Evolutionary conservation across 2,888 invertebrate species (phyloP).

Genomic region (Trimorus sp.): DNA sequence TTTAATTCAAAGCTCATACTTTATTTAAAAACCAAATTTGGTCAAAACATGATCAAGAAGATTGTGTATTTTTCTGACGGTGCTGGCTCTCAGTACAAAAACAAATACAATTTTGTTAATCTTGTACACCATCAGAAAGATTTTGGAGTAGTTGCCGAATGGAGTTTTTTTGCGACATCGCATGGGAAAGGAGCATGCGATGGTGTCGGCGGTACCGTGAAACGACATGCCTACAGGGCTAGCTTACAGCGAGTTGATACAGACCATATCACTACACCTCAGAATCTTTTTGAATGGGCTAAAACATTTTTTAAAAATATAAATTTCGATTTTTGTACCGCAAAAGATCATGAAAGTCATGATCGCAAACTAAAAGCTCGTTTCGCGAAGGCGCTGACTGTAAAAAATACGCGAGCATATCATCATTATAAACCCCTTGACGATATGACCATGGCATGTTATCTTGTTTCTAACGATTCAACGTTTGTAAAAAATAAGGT

Average conservation of each 20-base stretch:
- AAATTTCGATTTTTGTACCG: constrained; percentile 22
- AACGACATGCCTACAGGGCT: not conserved
- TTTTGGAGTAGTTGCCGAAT: constrained; percentile 32
- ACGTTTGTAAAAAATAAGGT: too few relatives aligned
- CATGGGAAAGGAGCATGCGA: constrained; percentile 3
- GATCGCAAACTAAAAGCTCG: not conserved
- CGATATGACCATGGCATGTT: too few relatives aligned
- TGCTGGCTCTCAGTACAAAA: constrained; percentile 34
- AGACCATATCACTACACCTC: constrained; percentile 15
- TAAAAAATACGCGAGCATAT: too few relatives aligned
- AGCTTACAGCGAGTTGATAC: constrained; percentile 12
- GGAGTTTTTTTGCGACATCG: constrained; percentile 12
- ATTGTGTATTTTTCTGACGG: constrained; percentile 35
- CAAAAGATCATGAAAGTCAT: constrained; percentile 10
- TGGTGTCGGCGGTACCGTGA: too few relatives aligned
- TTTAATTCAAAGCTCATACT: not conserved
- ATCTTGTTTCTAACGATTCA: too few relatives aligned
- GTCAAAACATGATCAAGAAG: not conserved
- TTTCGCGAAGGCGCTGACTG: not conserved
- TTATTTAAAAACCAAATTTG: constrained; percentile 4
- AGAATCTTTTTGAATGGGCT: constrained; percentile 35
- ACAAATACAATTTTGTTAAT: constrained; percentile 32
- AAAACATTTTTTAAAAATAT: constrained; percentile 27
- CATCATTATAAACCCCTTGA: too few relatives aligned
- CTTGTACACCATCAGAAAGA: constrained; percentile 30